phyloP scores from a whole-genome alignment of 2,888 invertebrate genomes.

The Zygothrica quintamaculata region DNA sequence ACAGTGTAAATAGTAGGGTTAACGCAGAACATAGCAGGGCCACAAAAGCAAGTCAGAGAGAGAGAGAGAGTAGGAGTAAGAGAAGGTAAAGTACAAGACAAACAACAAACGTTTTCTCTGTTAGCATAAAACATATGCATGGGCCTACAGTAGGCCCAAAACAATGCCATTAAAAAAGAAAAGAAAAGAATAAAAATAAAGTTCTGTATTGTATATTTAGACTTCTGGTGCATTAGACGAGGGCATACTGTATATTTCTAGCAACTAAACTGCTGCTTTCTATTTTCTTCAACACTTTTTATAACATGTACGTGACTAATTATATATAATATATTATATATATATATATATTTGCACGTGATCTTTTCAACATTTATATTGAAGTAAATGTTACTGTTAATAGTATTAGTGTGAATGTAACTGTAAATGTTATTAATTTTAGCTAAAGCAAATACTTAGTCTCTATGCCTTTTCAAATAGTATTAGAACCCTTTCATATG shows the following conservation, averaged over 20 bases:
- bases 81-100: no score
- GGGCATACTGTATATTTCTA: no score
- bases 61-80: background rate
- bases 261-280: no score
- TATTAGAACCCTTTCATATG: no score
- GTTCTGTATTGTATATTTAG: no score
- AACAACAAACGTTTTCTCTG: background rate
- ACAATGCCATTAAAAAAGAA: no score
- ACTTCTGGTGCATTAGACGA: no score
- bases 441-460: no score
- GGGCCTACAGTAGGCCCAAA: no score
- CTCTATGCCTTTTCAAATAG: no score
- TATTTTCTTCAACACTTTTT: background rate
- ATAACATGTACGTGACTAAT: background rate
- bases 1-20: background rate
- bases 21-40: background rate
- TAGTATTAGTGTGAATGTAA: no score
- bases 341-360: conserved; percentile 4
- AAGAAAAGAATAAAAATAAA: no score
- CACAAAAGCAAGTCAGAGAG: background rate
- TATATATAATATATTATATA: background rate
- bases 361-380: background rate
- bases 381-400: conserved; percentile 4
- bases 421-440: background rate
- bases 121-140: background rate